Evolutionary conservation across 1,140 invertebrate species (phyloP), one percentile per base, ranked within the genome.

Genomic region (Ceratoteleas bidentatus): DNA sequence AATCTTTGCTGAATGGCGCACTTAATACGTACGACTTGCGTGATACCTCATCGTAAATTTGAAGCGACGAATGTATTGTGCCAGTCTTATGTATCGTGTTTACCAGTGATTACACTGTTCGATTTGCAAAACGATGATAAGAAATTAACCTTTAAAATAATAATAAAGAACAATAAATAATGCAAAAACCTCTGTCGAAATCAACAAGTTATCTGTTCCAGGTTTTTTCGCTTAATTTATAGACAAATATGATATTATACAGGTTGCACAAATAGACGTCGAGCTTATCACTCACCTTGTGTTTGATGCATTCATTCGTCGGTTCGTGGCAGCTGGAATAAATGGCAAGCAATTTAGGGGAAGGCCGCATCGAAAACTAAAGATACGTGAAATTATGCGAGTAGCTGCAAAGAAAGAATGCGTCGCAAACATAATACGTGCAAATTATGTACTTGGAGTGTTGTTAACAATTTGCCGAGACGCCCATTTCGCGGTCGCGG

Each of bases 21-120:
- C 15, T 68, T 56, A 68, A 68, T 56, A 40, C 43, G 33, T 43
- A 38, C 50, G 16, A 45, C 53, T 56, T 68, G 64, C 50, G 64
- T 68, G 54, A 56, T 49, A 68, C 52, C 64, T 68, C 64, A 68
- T 68, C 64, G 64, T 68, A 68, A 68, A 68, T 68, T 56, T 53
- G 47, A 68, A 68, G 53, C 64, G 6, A 56, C 52, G 47, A 52
- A 50, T 68, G 50, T 36, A 34, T 32, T 53, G 49, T 47, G 47
- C 52, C 45, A 45, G 64, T 56, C 53, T 68, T 68, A 34, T 13
- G 15, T 65, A 40, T 50, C 49, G 53, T 47, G 53, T 68, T 68
- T n/a, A 11, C 15, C 15, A 36, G 32, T 33, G 52, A 62, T 62
- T 62, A 8, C 11, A 32, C 36, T 33, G n/a, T 10, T 45, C n/a